Evolutionary conservation across 2,888 invertebrate species (phyloP).

Genomic region (Candidula unifasciata): DNA sequence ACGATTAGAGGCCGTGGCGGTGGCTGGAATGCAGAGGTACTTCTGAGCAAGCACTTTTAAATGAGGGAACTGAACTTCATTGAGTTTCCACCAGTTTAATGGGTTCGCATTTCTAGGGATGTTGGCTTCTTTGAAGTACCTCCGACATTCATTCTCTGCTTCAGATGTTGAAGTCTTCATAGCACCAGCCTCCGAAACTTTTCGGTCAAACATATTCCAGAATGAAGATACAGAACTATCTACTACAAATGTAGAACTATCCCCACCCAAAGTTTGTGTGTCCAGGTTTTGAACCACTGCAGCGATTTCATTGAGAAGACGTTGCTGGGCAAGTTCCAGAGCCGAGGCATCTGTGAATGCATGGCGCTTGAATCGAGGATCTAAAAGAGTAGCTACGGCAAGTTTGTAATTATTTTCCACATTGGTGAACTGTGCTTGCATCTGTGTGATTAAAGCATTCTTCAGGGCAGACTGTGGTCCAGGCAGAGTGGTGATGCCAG

Average conservation of each 20-base stretch:
- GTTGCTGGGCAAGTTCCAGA: constrained; percentile 41
- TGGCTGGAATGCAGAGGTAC: constrained; percentile 52
- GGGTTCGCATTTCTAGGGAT: constrained; percentile 45
- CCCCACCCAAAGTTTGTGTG: background rate
- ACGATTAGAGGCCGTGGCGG: constrained; percentile 32
- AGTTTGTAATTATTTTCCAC: constrained; percentile 43
- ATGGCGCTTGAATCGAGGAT: constrained; percentile 50
- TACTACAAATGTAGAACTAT: background rate
- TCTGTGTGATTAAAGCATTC: constrained; percentile 47
- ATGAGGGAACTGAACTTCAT: constrained; percentile 48
- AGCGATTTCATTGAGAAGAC: constrained; percentile 37
- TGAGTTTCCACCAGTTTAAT: constrained; percentile 49
- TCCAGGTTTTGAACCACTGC: constrained; percentile 24
- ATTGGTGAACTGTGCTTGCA: constrained; percentile 43
- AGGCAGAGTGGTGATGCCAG: constrained; percentile 16
- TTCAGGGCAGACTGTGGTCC: constrained; percentile 51
- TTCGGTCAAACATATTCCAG: constrained; percentile 50
- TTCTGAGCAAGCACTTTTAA: constrained; percentile 47
- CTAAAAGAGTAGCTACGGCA: constrained; percentile 44
- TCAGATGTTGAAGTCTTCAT: constrained; percentile 43
- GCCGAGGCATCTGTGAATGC: constrained; percentile 47
- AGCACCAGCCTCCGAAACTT: constrained; percentile 45
- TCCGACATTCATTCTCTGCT: constrained; percentile 44
- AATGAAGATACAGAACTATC: constrained; percentile 35
- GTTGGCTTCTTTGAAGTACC: constrained; percentile 49